Evolutionary conservation across 1,140 invertebrate species (phyloP).

Genomic region (Eumeta japonica): DNA sequence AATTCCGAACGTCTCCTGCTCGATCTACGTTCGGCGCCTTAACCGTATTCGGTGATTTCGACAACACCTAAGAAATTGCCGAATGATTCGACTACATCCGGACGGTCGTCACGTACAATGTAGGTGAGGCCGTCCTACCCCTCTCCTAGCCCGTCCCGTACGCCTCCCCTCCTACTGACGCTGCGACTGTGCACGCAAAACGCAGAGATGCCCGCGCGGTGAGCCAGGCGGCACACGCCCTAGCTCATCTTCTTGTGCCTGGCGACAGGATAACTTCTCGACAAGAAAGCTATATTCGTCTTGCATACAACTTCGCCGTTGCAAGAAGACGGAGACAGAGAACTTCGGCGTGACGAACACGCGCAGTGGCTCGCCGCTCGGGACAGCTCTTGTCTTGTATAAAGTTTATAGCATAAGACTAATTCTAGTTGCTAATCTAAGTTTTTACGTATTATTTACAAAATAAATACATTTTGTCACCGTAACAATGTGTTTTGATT

Average conservation of each 20-base stretch:
- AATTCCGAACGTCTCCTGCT: slow-evolving; percentile 14
- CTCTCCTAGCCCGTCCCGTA: slow-evolving; percentile 23
- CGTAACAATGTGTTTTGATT: no score
- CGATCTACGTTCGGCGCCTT: slow-evolving; percentile 10
- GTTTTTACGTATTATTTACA: slow-evolving; percentile 40
- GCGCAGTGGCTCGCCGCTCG: slow-evolving; percentile 44
- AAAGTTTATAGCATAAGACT: slow-evolving; percentile 48
- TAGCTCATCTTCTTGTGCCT: slow-evolving; percentile 10
- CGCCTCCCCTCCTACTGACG: slow-evolving; percentile 30
- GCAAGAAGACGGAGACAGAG: no score
- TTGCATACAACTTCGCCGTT: no score
- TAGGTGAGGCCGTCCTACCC: slow-evolving; percentile 36
- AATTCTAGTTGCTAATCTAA: slow-evolving; percentile 40
- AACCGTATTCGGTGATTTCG: slow-evolving; percentile 29
- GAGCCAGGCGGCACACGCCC: slow-evolving; percentile 23
- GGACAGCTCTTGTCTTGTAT: slow-evolving; percentile 38
- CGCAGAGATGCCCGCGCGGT: slow-evolving; percentile 29
- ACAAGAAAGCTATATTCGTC: slow-evolving; percentile 10
- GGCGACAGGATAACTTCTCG: no score
- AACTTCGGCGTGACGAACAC: slow-evolving; percentile 8
- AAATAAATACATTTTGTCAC: slow-evolving; percentile 57
- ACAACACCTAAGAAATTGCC: slow-evolving; percentile 19
- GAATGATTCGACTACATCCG: slow-evolving; percentile 35
- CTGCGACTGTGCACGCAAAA: slow-evolving; percentile 53
- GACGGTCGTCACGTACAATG: slow-evolving; percentile 44